Evolutionary conservation across 2,888 invertebrate genomes (phyloP).

Genomic region (Vanessa cardui): DNA sequence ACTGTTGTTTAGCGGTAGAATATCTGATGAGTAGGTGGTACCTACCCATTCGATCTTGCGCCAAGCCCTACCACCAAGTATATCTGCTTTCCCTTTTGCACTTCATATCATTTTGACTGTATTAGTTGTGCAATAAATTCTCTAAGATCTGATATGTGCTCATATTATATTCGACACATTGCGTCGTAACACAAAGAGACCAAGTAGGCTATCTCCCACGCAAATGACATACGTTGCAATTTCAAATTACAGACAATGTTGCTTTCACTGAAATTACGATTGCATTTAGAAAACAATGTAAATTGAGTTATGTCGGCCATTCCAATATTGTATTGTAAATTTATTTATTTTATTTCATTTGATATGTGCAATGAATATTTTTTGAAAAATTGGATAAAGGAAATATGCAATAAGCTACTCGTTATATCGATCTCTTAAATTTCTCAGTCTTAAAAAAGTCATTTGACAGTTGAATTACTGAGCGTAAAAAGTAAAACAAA

Average conservation of each 20-base stretch:
- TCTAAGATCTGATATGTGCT: conserved; percentile 1
- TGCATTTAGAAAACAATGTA: conserved; percentile 14
- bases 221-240: conserved; percentile 56
- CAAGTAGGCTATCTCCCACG: conserved; percentile 36
- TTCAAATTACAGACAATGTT: conserved; percentile 28
- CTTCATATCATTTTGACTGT: neutral
- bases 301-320: neutral
- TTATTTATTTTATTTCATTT: neutral
- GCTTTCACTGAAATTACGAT: conserved; percentile 31
- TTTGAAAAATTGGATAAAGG: too few relatives aligned
- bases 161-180: conserved; percentile 28
- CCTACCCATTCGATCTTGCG: too few relatives aligned
- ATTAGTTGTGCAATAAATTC: neutral
- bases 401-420: too few relatives aligned
- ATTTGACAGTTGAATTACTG: neutral
- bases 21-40: too few relatives aligned
- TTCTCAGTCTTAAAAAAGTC: neutral
- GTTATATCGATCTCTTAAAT: too few relatives aligned
- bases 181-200: conserved; percentile 26
- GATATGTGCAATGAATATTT: too few relatives aligned
- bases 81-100: too few relatives aligned
- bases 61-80: too few relatives aligned
- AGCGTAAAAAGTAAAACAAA: too few relatives aligned
- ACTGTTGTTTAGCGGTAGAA: too few relatives aligned
- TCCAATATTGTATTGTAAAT: neutral